Evolutionary conservation across 2,113 vertebrate genomes (phyloP).

Genomic region (Pedionomus torquatus): DNA sequence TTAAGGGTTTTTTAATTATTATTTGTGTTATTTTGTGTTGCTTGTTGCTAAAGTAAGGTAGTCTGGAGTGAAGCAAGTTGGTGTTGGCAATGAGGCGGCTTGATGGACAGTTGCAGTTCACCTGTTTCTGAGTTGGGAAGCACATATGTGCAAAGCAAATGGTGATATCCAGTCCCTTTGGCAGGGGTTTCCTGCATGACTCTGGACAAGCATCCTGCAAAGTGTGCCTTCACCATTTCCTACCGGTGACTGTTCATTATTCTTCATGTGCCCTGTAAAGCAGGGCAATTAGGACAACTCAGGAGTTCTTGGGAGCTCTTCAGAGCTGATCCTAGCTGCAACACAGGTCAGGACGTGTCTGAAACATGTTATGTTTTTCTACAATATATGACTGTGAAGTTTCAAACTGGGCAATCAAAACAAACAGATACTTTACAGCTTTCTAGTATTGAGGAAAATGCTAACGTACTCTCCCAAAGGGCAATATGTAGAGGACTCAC

Average conservation of each 20-base stretch:
- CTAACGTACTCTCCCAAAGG: not conserved
- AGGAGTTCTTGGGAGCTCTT: not conserved
- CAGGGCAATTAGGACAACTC: not conserved
- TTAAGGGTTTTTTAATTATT: not conserved
- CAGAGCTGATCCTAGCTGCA: not conserved
- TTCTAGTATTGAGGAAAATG: not conserved
- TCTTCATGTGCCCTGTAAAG: accelerated
- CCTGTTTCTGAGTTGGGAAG: not conserved
- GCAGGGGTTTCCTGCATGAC: not conserved
- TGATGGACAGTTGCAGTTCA: not conserved
- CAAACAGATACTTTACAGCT: not conserved
- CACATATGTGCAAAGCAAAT: not conserved
- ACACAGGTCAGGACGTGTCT: not conserved
- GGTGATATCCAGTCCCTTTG: not conserved
- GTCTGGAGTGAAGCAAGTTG: not conserved
- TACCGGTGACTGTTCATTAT: not conserved
- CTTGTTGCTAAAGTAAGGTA: not conserved
- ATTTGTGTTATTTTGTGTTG: not conserved
- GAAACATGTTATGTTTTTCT: not conserved
- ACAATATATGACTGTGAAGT: not conserved
- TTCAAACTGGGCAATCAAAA: not conserved
- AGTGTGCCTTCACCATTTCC: not conserved
- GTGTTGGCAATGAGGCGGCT: not conserved
- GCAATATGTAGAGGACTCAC: not conserved
- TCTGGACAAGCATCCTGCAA: not conserved